A percentile compares a stretch with the other conserved stretches of the same genome.
These are phyloP conservation scores for Colaptes auratus DNA, from an alignment of 2,113 vertebrate genomes.

Conservation along the genomic window DNA sequence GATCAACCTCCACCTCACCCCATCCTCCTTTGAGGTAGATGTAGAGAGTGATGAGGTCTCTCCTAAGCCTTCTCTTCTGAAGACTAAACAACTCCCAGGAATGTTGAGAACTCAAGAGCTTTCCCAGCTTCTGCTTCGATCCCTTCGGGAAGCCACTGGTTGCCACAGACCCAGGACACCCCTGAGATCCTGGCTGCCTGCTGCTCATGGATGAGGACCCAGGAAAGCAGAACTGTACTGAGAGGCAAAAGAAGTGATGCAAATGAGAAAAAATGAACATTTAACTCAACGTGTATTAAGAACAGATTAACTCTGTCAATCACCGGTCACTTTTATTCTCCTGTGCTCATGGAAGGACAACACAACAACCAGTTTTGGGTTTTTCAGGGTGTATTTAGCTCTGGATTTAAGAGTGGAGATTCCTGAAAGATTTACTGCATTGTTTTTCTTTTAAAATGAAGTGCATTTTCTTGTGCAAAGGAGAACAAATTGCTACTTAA, in stretches of 20 bases:
- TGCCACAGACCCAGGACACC: neutral
- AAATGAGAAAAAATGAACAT: conserved; percentile 23
- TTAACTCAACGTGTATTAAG: conserved; percentile 44
- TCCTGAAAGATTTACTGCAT: neutral
- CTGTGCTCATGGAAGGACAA: fast-evolving
- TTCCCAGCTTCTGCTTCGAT: neutral
- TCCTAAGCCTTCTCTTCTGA: no score
- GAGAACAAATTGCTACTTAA: conserved; percentile 69
- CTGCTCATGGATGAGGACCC: neutral
- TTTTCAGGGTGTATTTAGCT: conserved; percentile 35
- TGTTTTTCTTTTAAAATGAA: neutral
- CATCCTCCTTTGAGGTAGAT: no score
- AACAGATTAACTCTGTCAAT: conserved; percentile 31
- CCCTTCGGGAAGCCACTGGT: neutral
- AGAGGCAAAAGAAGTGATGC: neutral
- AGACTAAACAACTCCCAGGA: no score
- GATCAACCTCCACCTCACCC: no score
- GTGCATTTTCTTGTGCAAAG: conserved; percentile 50
- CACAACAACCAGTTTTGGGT: conserved; percentile 1
- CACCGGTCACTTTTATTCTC: conserved; percentile 23
- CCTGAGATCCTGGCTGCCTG: fast-evolving
- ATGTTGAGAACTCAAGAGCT: neutral
- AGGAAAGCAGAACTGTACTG: neutral
- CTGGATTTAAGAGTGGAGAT: conserved; percentile 13
- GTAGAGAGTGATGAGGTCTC: no score